Evolutionary conservation across 1,140 invertebrate species (phyloP), one percentile per base, ranked within the genome.

Genomic region (Protaetia brevitarsis): DNA sequence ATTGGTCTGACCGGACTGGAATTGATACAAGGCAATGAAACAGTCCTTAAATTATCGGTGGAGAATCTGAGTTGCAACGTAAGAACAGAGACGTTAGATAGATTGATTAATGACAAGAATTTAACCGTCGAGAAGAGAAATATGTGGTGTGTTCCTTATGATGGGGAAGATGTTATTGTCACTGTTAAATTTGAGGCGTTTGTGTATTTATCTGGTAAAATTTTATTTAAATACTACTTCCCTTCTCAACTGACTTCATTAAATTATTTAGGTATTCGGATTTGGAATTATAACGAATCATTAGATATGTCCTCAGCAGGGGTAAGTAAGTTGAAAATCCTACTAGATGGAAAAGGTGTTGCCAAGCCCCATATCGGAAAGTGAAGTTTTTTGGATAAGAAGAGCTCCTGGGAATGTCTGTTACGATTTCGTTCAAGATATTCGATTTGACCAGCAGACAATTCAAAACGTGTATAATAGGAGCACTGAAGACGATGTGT

Each of bases 251-350:
- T n/a, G 16, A 21, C 0, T 60, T 7, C 34, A 4, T 29, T 16
- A 13, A 16, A 62, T 23, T 37, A 74, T 41, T 68, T 63, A 80
- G 83, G 84, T 60, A 76, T 94, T 0, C 82, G 86, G 57, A 74
- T 94, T 30, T 94, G 91, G 91, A 94, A 94, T 79, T 94, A 92
- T 76, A 94, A 93, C 77, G 86, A 83, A 64, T 87, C 82, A 67
- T 79, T 86, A 69, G 90, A 92, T 71, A 78, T 88, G 58, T 87
- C 89, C 27, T 91, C 88, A 76, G 85, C 84, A 69, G 92, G 92
- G 45, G 90, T 88, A 71, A 80, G 81, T 66, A 79, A 79, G 58
- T 66, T 79, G n/a, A 77, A 79, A 30, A 72, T 84, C 29, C 70
- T 72, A 11, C 65, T 82, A 8, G 80, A 83, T 68, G 78, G 73